A percentile compares a stretch with the other conserved stretches of the same genome.
phyloP scores from a whole-genome alignment of 2,113 vertebrate species.

The Mormyrus lacerda region DNA sequence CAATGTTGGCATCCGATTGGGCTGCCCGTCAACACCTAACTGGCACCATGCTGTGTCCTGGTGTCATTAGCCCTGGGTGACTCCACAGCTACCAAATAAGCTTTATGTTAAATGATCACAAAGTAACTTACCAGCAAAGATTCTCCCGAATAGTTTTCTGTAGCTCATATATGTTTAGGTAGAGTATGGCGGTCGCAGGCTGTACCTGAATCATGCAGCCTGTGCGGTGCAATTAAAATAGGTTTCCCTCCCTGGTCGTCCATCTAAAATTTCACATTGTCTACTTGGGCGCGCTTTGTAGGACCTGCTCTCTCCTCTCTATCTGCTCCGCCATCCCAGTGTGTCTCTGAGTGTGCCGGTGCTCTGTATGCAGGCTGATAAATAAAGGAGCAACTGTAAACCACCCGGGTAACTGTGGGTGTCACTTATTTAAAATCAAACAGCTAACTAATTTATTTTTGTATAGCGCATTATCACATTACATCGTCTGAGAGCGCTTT shows the following conservation, averaged over 20 bases:
- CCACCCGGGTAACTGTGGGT: conserved; percentile 1
- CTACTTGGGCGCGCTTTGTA: background rate
- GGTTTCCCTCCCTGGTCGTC: background rate
- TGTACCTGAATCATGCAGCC: background rate
- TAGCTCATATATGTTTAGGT: background rate
- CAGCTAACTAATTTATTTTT: too few relatives aligned
- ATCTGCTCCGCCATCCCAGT: background rate
- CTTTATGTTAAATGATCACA: background rate
- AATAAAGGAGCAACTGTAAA: conserved; percentile 52
- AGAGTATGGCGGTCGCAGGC: background rate
- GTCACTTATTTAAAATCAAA: too few relatives aligned
- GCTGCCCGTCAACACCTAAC: background rate
- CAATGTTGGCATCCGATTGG: background rate
- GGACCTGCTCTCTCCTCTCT: background rate
- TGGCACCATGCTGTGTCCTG: background rate
- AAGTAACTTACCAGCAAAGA: background rate
- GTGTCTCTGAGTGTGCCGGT: background rate
- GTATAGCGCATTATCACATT: too few relatives aligned
- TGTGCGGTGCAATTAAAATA: background rate
- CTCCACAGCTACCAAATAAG: background rate
- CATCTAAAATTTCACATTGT: background rate
- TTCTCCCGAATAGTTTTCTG: background rate
- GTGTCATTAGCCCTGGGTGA: background rate
- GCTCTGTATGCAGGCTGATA: conserved; percentile 4
- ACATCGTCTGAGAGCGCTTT: too few relatives aligned